Conservation (phyloP, 2,797 vertebrate species). For the Bothrops alternatus region DNA sequence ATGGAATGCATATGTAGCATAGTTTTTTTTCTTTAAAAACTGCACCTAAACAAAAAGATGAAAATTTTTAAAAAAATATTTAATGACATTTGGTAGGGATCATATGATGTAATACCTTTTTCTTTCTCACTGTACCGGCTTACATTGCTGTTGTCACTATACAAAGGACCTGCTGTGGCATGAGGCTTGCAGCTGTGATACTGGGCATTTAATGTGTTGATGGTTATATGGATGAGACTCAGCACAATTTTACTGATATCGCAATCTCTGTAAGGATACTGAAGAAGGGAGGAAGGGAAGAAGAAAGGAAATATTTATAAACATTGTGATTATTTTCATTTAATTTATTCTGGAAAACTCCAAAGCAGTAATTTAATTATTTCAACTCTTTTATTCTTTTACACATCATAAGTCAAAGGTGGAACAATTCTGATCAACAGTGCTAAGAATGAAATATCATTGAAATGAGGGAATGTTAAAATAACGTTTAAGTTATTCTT, state of each 20-base stretch:
- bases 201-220: conserved; percentile 97
- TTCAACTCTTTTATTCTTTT: background rate
- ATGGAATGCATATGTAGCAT: background rate
- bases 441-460: background rate
- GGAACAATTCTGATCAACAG: background rate
- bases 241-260: conserved; percentile 95
- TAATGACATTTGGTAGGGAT: background rate
- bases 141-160: conserved; percentile 97
- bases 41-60: background rate
- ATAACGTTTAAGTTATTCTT: background rate
- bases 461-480: background rate
- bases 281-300: background rate
- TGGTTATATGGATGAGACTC: conserved; percentile 97
- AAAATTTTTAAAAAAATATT: background rate
- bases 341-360: conserved; percentile 3
- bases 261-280: conserved; percentile 98
- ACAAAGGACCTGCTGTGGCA: conserved; percentile 90
- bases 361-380: conserved; percentile 12
- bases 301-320: conserved; percentile 17
- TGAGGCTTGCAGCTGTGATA: conserved; percentile 99
- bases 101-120: conserved; percentile 81
- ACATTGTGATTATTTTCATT: conserved; percentile 18
- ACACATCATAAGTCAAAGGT: background rate
- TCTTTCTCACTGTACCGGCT: conserved; percentile 99
- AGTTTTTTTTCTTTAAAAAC: background rate